These are phyloP conservation scores for Latheticus oryzae DNA, from an alignment of 2,888 invertebrate species.

Conservation along the genomic window DNA sequence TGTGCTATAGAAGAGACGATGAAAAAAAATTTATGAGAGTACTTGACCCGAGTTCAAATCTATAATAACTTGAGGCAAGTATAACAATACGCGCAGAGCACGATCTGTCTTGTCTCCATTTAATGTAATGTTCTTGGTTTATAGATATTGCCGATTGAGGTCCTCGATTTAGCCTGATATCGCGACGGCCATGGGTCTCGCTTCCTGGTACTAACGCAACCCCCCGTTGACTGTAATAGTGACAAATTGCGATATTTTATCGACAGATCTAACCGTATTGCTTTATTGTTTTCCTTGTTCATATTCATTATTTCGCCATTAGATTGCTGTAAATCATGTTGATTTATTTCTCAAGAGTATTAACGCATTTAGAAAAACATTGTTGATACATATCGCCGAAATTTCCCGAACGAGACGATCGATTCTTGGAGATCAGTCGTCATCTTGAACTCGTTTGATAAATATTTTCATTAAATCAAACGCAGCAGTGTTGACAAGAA, in stretches of 20 bases:
- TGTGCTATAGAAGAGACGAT: slow-evolving; percentile 37
- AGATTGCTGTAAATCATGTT: slow-evolving; percentile 46
- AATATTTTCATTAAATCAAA: slow-evolving; percentile 45
- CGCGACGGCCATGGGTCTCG: slow-evolving; percentile 44
- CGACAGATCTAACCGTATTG: slow-evolving; percentile 45
- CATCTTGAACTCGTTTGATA: slow-evolving; percentile 25
- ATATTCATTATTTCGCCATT: slow-evolving; percentile 50
- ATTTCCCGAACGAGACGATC: background rate
- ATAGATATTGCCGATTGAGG: slow-evolving; percentile 58
- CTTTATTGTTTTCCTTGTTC: slow-evolving; percentile 41
- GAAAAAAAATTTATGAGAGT: slow-evolving; percentile 43
- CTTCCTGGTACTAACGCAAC: slow-evolving; percentile 41
- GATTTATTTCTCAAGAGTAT: slow-evolving; percentile 45
- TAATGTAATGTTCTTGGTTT: slow-evolving; percentile 55
- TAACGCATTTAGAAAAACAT: background rate
- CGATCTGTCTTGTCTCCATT: slow-evolving; percentile 59
- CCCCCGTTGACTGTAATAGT: slow-evolving; percentile 53
- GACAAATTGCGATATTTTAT: slow-evolving; percentile 56
- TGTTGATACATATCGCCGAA: slow-evolving; percentile 9
- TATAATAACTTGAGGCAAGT: slow-evolving; percentile 61
- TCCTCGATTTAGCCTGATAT: slow-evolving; percentile 54
- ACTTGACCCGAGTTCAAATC: slow-evolving; percentile 62
- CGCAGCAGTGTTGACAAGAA: slow-evolving; percentile 44
- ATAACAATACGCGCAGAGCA: slow-evolving; percentile 61
- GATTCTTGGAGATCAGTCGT: slow-evolving; percentile 2